phyloP scores from a whole-genome alignment of 2,888 invertebrate species.

The Tuta absoluta region DNA sequence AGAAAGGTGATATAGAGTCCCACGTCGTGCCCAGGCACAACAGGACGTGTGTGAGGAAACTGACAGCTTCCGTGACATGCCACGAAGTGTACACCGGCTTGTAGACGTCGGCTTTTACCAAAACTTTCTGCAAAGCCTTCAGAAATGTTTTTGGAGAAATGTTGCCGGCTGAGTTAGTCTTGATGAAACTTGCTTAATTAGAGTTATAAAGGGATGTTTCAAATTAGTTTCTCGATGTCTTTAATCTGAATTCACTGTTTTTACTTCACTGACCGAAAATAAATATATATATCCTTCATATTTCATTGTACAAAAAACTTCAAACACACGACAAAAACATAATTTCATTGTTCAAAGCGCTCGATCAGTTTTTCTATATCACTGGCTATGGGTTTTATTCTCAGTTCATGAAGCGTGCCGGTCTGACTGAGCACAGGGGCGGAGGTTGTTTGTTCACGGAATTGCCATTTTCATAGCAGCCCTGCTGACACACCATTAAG shows the following conservation, averaged over 20 bases:
- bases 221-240: not conserved
- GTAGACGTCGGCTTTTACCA: constrained; percentile 7
- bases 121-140: constrained; percentile 5
- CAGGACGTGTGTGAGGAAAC: not conserved
- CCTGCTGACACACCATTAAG: constrained; percentile 52
- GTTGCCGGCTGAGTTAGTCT: not conserved
- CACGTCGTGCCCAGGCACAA: not conserved
- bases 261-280: not conserved
- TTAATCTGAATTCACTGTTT: not conserved
- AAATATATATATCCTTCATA: no score
- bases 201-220: not conserved
- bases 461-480: constrained; percentile 64
- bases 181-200: constrained; percentile 1
- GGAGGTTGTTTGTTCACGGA: constrained; percentile 56
- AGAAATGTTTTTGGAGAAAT: constrained; percentile 4
- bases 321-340: constrained; percentile 8
- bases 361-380: constrained; percentile 36
- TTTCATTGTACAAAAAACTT: constrained; percentile 2
- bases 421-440: constrained; percentile 43
- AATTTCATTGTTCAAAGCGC: constrained; percentile 13
- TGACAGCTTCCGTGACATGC: constrained; percentile 5
- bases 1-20: constrained; percentile 24
- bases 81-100: not conserved
- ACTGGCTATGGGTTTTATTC: constrained; percentile 55
- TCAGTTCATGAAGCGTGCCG: constrained; percentile 55